Conservation (phyloP, 1,140 invertebrate genomes). For the Nasonia longicornis region DNA sequence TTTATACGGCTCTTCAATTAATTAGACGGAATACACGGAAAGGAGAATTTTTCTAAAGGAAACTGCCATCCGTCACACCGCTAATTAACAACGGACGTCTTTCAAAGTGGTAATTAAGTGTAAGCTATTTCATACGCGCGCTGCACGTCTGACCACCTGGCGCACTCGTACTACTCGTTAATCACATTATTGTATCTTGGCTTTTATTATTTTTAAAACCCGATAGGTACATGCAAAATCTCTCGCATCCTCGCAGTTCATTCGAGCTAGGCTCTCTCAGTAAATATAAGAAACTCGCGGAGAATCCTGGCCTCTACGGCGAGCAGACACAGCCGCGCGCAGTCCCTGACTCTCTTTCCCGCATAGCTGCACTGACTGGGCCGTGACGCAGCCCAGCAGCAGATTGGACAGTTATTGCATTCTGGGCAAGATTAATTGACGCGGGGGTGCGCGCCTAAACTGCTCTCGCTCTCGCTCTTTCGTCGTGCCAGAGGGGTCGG, state of each 20-base stretch:
- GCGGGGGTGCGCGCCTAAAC: constrained; percentile 51
- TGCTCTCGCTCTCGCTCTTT: not conserved
- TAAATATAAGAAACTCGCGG: constrained; percentile 35
- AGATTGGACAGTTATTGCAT: constrained; percentile 71
- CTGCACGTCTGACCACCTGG: too few species aligned
- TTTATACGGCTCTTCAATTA: not conserved
- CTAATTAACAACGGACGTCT: too few species aligned
- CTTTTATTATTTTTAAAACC: too few species aligned
- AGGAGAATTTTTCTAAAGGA: not conserved
- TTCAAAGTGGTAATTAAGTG: too few species aligned
- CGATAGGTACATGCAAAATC: too few species aligned
- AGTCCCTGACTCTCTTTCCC: constrained; percentile 41
- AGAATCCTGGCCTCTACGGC: constrained; percentile 8
- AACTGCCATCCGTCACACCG: not conserved
- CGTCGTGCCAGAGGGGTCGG: constrained; percentile 34
- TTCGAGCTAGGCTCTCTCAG: not conserved
- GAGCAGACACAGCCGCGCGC: not conserved
- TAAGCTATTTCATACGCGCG: too few species aligned
- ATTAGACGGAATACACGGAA: not conserved
- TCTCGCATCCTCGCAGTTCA: not conserved
- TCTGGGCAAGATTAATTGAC: constrained; percentile 70
- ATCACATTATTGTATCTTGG: too few species aligned
- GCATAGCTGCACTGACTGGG: constrained; percentile 62
- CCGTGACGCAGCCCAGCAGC: constrained; percentile 64
- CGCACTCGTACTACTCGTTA: too few species aligned